Evolutionary conservation across 2,113 vertebrate genomes (phyloP).

Genomic region (Ptilonorhynchus violaceus): DNA sequence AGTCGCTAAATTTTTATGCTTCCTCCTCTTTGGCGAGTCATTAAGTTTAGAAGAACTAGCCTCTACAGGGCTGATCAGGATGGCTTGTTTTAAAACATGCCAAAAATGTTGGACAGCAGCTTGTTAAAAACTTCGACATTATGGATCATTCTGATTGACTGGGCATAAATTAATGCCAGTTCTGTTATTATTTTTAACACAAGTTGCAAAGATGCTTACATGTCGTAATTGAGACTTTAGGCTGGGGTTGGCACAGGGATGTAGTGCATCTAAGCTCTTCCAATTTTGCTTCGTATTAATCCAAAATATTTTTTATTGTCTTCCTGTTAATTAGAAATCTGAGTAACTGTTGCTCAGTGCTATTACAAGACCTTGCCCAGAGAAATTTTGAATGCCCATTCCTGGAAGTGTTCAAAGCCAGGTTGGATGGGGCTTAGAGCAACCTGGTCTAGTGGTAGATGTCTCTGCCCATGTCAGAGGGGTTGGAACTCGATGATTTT

Average conservation of each 20-base stretch:
- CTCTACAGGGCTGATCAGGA: background rate
- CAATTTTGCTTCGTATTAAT: background rate
- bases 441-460: background rate
- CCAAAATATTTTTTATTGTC: background rate
- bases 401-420: background rate
- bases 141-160: background rate
- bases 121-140: constrained; percentile 9
- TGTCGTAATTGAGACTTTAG: background rate
- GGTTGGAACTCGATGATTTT: background rate
- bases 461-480: background rate
- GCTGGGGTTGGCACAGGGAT: background rate
- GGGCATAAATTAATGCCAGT: background rate
- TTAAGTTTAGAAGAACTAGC: background rate
- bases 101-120: background rate
- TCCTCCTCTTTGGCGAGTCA: background rate
- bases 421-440: background rate
- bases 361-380: background rate
- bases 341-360: background rate
- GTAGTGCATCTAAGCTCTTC: background rate
- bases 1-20: background rate
- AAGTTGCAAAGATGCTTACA: background rate
- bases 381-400: background rate
- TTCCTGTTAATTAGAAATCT: background rate
- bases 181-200: background rate
- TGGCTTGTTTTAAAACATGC: background rate